phyloP scores from a whole-genome alignment of 1,140 invertebrate species.

The Ridgeia piscesae region DNA sequence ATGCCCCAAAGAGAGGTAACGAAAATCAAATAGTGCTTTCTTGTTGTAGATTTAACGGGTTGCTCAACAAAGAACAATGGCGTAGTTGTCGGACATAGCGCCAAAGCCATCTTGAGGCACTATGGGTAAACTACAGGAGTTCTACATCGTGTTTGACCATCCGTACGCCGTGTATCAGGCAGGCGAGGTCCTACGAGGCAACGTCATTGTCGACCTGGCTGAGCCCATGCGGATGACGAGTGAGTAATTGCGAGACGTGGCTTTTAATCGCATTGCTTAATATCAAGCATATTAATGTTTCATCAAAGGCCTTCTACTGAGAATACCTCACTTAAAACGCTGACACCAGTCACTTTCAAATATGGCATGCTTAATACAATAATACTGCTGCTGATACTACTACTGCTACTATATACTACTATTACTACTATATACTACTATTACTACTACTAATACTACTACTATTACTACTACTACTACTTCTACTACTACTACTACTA shows the following conservation, averaged over 20 bases:
- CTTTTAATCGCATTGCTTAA: neutral
- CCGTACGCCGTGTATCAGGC: constrained; percentile 15
- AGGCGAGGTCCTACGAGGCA: constrained; percentile 5
- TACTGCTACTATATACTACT: too few relatives aligned
- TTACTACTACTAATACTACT: too few relatives aligned
- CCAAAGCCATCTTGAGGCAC: neutral
- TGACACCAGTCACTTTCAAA: neutral
- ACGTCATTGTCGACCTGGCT: neutral
- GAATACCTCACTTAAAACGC: neutral
- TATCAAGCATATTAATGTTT: neutral
- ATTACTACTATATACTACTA: too few relatives aligned
- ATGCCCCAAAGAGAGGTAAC: neutral
- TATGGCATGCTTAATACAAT: too few relatives aligned
- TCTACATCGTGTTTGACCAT: constrained; percentile 16
- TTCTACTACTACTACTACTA: too few relatives aligned
- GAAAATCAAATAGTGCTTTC: neutral
- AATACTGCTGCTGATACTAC: too few relatives aligned
- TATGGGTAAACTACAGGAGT: constrained; percentile 10
- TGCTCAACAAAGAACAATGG: neutral
- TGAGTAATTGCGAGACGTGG: neutral
- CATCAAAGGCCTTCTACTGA: neutral
- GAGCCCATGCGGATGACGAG: constrained; percentile 7
- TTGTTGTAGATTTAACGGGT: neutral
- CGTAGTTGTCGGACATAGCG: neutral
- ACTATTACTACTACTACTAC: too few relatives aligned